Percentiles rank a stretch among this genome's conserved stretches.
These are phyloP conservation scores for Sinocyclocheilus grahami DNA, from an alignment of 2,113 vertebrate species.

Conservation along the genomic window DNA sequence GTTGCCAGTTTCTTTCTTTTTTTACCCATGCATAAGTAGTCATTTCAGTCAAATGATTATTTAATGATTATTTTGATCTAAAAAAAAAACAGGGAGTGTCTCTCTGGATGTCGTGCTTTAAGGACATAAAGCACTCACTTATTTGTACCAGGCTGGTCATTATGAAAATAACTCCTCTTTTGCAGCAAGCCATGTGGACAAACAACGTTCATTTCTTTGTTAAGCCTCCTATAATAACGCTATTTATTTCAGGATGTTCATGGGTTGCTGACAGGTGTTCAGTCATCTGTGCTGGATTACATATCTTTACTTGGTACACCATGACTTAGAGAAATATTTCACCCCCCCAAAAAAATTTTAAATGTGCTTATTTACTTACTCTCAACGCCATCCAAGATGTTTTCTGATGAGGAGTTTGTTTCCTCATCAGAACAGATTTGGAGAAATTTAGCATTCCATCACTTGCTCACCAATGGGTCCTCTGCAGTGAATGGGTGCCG, in stretches of 20 bases:
- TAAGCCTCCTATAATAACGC: not conserved
- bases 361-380: not conserved
- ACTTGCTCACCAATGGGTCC: too few species aligned
- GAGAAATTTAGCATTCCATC: too few species aligned
- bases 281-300: not conserved
- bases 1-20: not conserved
- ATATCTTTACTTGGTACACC: not conserved
- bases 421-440: not conserved
- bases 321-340: not conserved
- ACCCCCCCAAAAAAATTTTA: not conserved
- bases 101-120: not conserved
- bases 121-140: not conserved
- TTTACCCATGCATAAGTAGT: not conserved
- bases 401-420: not conserved
- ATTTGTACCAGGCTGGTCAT: not conserved
- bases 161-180: constrained; percentile 18
- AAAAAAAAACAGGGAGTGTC: not conserved
- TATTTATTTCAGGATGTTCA: not conserved
- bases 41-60: not conserved
- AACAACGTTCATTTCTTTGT: not conserved
- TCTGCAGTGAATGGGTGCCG: not conserved
- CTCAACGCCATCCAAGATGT: not conserved
- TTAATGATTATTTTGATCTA: not conserved
- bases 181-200: not conserved
- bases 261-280: not conserved